Percentiles rank a stretch among this genome's conserved stretches.
These are phyloP conservation scores for Spinus olivaceus DNA, from an alignment of 2,797 vertebrate species.

Conservation along the genomic window DNA sequence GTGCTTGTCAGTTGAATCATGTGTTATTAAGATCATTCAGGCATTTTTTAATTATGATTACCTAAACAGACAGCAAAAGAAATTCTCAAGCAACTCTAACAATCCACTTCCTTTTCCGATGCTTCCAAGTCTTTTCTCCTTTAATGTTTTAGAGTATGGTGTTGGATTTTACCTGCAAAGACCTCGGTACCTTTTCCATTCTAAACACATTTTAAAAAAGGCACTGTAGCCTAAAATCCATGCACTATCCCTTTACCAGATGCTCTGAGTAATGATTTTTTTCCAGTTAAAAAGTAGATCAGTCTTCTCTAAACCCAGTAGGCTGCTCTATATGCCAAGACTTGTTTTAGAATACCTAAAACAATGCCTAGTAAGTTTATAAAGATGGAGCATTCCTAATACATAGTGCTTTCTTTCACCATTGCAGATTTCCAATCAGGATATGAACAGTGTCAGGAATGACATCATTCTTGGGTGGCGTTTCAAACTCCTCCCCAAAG, in stretches of 20 bases:
- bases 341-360: constrained; percentile 24
- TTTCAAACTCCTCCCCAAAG: constrained; percentile 59
- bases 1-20: constrained; percentile 85
- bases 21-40: constrained; percentile 84
- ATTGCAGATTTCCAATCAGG: background rate
- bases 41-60: constrained; percentile 85
- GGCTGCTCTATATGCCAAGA: constrained; percentile 3
- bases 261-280: background rate
- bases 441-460: constrained; percentile 7
- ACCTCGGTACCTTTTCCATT: background rate
- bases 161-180: constrained; percentile 42
- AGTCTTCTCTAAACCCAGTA: background rate
- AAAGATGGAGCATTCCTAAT: background rate
- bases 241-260: background rate
- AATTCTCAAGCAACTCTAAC: constrained; percentile 77
- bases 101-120: constrained; percentile 78
- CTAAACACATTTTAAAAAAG: background rate
- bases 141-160: constrained; percentile 41
- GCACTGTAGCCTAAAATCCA: background rate
- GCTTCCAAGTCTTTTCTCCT: constrained; percentile 51
- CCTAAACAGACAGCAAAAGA: constrained; percentile 80
- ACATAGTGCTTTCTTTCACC: constrained; percentile 29
- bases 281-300: background rate
- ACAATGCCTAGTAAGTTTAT: background rate
- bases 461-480: constrained; percentile 29